Conservation (phyloP, 1,140 invertebrate genomes). For the Penaeus indicus region DNA sequence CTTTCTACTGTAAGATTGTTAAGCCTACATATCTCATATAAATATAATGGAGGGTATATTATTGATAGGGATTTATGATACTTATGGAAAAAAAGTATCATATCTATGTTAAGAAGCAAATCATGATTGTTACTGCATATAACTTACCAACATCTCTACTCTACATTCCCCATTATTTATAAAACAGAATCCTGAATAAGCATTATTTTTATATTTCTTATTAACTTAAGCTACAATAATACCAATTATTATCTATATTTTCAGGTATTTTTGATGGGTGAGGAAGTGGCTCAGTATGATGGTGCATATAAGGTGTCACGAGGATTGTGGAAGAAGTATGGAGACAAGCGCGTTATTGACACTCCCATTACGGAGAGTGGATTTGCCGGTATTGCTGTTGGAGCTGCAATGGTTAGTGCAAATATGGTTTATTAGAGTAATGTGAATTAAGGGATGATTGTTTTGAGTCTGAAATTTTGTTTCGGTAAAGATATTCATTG, state of each 20-base stretch:
- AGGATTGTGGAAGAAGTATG: slow-evolving; percentile 98
- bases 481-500: too few relatives aligned
- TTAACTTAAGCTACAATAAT: not conserved
- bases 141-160: not conserved
- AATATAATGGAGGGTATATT: too few relatives aligned
- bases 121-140: not conserved
- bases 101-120: too few relatives aligned
- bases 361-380: slow-evolving; percentile 99
- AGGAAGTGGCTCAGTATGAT: slow-evolving; percentile 99
- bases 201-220: not conserved
- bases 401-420: slow-evolving; percentile 87
- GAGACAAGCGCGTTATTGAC: slow-evolving; percentile 96
- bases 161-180: not conserved
- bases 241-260: not conserved
- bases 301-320: slow-evolving; percentile 97
- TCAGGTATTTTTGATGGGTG: slow-evolving; percentile 91
- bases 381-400: slow-evolving; percentile 96
- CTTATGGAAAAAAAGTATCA: too few relatives aligned
- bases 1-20: too few relatives aligned
- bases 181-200: not conserved
- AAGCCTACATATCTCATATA: too few relatives aligned
- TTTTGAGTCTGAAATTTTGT: too few relatives aligned
- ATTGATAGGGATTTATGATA: too few relatives aligned
- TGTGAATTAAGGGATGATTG: too few relatives aligned
- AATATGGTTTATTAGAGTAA: not conserved